Conservation (phyloP, 92 coral and sea anemone genomes). For the Epizoanthus stellaris region DNA sequence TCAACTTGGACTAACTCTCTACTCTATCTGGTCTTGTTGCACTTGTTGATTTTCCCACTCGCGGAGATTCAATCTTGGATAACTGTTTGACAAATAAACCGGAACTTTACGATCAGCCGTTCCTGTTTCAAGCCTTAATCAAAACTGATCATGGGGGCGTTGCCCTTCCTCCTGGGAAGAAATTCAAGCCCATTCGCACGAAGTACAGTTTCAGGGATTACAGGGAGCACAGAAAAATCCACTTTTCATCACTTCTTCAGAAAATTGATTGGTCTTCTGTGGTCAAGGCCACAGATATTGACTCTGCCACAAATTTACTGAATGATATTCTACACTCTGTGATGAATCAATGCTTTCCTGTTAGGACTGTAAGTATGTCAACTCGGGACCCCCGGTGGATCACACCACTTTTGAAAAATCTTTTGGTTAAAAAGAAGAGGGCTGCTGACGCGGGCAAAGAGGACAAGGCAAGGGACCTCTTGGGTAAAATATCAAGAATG, state of each 20-base stretch:
- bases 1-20: conserved; percentile 22
- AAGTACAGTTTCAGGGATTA: conserved; percentile 33
- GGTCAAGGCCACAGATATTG: conserved; percentile 16
- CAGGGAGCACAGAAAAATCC: conserved; percentile 15
- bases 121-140: conserved; percentile 29
- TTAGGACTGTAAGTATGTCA: conserved; percentile 29
- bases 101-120: conserved; percentile 27
- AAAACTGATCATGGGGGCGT: conserved; percentile 35
- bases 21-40: conserved; percentile 22
- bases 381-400: conserved; percentile 32
- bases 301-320: conserved; percentile 22
- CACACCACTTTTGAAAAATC: conserved; percentile 35
- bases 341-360: conserved; percentile 36
- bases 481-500: conserved; percentile 22
- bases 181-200: conserved; percentile 29
- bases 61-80: too few relatives aligned
- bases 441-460: conserved; percentile 17
- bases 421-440: conserved; percentile 33
- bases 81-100: conserved; percentile 53
- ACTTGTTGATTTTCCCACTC: conserved; percentile 54
- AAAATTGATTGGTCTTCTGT: conserved; percentile 12
- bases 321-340: conserved; percentile 28
- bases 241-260: not conserved
- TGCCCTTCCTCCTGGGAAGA: conserved; percentile 32
- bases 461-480: conserved; percentile 16